Evolutionary conservation across 1,140 invertebrate genomes (phyloP).

Genomic region (Chionoecetes opilio): DNA sequence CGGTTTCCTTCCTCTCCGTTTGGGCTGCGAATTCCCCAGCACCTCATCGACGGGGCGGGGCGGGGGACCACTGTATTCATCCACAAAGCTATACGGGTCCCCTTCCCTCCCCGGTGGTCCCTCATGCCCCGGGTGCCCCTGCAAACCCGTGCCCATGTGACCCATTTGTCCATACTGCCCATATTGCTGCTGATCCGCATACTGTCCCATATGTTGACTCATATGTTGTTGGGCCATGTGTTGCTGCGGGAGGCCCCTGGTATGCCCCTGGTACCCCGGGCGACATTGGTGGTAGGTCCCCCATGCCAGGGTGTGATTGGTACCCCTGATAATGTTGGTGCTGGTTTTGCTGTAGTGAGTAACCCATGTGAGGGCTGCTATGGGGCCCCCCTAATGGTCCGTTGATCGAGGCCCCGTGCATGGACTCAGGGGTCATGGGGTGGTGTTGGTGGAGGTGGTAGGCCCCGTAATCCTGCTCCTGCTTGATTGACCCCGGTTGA

Average conservation of each 20-base stretch:
- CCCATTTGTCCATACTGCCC: slow-evolving; percentile 76
- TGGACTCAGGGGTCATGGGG: slow-evolving; percentile 77
- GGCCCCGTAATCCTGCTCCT: slow-evolving; percentile 65
- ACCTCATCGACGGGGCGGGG: slow-evolving; percentile 80
- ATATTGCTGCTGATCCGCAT: slow-evolving; percentile 72
- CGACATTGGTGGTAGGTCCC: slow-evolving; percentile 80
- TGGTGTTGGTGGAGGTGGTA: slow-evolving; percentile 73
- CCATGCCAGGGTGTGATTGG: slow-evolving; percentile 70
- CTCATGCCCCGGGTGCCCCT: slow-evolving; percentile 76
- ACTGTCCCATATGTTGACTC: slow-evolving; percentile 74
- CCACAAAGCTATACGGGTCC: slow-evolving; percentile 81
- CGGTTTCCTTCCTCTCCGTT: slow-evolving; percentile 80
- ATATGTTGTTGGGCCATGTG: slow-evolving; percentile 70
- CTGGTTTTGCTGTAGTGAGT: slow-evolving; percentile 81
- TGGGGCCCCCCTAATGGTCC: slow-evolving; percentile 81
- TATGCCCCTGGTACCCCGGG: slow-evolving; percentile 77
- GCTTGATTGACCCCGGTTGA: slow-evolving; percentile 42
- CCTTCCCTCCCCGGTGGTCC: slow-evolving; percentile 77
- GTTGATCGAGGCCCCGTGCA: slow-evolving; percentile 56
- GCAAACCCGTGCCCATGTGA: slow-evolving; percentile 76
- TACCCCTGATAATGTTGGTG: slow-evolving; percentile 83
- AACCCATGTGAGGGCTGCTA: slow-evolving; percentile 79
- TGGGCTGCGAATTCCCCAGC: slow-evolving; percentile 78
- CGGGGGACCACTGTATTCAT: slow-evolving; percentile 79
- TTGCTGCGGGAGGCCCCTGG: slow-evolving; percentile 73